Evolutionary conservation across 2,797 vertebrate species (phyloP), one percentile per base, ranked within the genome.

Genomic region (Poeciliopsis paucimaculata): DNA sequence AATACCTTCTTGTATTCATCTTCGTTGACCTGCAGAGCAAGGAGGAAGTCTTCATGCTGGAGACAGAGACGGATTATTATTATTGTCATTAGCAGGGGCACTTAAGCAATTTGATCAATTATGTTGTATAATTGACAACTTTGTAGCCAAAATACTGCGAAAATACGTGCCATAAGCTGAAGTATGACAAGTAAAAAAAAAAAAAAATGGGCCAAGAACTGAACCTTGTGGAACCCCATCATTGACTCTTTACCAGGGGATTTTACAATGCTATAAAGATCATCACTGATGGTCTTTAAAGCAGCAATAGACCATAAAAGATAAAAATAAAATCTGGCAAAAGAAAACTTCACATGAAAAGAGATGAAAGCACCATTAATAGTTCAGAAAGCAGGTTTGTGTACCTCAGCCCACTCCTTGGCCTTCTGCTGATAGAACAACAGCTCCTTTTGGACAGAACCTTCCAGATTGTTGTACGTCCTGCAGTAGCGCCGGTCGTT

Each of bases 1-100:
- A 93, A 82, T 94, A 98, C 98, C 97, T 97, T 97, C 88, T 98
- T 97, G 93, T 99, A 99, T 83, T 99, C 97, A 79, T 99, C 98
- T 91, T 99, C 98, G 49, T 99, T 99, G 94, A 99, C 97, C 91
- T 99, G 98, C 87, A 99, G 95, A 86, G 98, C 98, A 89, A 99
- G 94, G 41, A 98, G 95, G 85, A 99, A 99, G 91, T 99, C 98
- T 91, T 98, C 98, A 7, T 99, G 98, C 98, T 99, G 91, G 13
- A 73, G 57, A 81, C 84, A 83, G 31, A 77, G 41, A 72, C 0
- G 3, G 4, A 57, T 43, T 28, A 6, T 28, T 46, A 36, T 71
- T 46, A 71, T 51, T 23, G 23, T 23, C 18, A 34, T 71, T 28
- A 71, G 41, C 39, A 45, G 41, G 43, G 26, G 26, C 12, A 43